These are phyloP conservation scores for Uloborus diversus DNA, from an alignment of 1,140 invertebrate genomes.

Conservation along the genomic window DNA sequence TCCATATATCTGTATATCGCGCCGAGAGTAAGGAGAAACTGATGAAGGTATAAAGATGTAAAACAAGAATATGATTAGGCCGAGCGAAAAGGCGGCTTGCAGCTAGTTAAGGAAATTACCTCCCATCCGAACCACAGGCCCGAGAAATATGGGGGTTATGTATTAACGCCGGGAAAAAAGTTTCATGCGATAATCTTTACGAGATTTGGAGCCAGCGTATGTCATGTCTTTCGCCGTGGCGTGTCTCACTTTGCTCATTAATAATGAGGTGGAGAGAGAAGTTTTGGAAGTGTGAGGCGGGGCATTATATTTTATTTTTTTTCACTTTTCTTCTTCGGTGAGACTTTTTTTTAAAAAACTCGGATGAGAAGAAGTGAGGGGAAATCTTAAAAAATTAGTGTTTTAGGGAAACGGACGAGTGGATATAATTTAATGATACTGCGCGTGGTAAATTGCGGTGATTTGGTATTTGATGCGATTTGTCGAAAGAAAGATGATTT, in stretches of 20 bases:
- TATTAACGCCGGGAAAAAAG: slow-evolving; percentile 27
- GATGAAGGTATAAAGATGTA: slow-evolving; percentile 55
- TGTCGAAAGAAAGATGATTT: too few species aligned
- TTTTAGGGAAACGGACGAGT: too few species aligned
- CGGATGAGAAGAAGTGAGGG: too few species aligned
- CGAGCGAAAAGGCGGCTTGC: neutral
- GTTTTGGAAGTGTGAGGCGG: neutral
- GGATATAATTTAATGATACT: too few species aligned
- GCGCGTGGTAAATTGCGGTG: too few species aligned
- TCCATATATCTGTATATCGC: slow-evolving; percentile 7
- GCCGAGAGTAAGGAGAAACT: slow-evolving; percentile 30
- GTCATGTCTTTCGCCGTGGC: slow-evolving; percentile 16
- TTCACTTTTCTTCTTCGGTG: neutral
- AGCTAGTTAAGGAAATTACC: slow-evolving; percentile 52
- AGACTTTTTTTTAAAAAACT: too few species aligned
- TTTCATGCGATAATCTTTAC: slow-evolving; percentile 54
- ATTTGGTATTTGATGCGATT: too few species aligned
- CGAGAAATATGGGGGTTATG: neutral
- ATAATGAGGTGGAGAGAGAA: slow-evolving; percentile 11
- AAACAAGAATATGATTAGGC: slow-evolving; percentile 56
- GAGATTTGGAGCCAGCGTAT: slow-evolving; percentile 39
- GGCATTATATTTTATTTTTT: neutral
- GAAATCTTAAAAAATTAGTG: too few species aligned
- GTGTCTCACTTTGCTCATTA: slow-evolving; percentile 34
- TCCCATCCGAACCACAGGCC: neutral